These are phyloP conservation scores for Clinocottus analis DNA, from an alignment of 2,113 vertebrate species.

Conservation along the genomic window DNA sequence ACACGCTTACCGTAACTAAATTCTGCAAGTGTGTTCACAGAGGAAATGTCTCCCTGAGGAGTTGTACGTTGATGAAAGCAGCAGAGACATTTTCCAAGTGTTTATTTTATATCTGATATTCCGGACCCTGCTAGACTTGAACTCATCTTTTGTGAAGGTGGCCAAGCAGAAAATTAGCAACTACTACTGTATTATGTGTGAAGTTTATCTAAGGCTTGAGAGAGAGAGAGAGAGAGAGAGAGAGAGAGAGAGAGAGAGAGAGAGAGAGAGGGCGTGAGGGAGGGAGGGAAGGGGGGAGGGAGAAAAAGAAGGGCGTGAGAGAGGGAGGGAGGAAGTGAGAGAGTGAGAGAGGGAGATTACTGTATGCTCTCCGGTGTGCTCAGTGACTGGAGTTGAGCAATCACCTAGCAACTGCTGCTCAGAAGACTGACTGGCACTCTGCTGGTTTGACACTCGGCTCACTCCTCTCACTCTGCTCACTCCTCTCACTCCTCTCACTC, in stretches of 20 bases:
- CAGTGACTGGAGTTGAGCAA: constrained; percentile 73
- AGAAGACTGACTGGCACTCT: constrained; percentile 72
- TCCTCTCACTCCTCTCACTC: too few relatives aligned
- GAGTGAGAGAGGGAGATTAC: constrained; percentile 20
- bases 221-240: constrained; percentile 15
- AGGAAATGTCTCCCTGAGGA: background rate
- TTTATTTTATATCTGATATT: constrained; percentile 3
- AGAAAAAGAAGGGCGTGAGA: too few relatives aligned
- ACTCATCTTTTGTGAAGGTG: constrained; percentile 1
- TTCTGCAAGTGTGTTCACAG: background rate
- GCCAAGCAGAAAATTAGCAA: constrained; percentile 24
- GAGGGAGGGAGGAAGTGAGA: constrained; percentile 23
- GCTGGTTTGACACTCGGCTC: constrained; percentile 44
- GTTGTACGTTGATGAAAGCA: background rate
- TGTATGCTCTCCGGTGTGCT: constrained; percentile 49
- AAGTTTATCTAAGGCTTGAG: constrained; percentile 30
- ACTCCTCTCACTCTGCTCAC: too few relatives aligned
- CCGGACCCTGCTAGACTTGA: background rate
- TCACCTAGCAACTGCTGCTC: constrained; percentile 86
- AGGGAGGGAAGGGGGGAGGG: too few relatives aligned
- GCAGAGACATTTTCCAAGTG: background rate
- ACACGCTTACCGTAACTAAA: background rate
- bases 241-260: constrained; percentile 20
- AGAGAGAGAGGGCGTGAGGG: constrained; percentile 11
- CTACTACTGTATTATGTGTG: constrained; percentile 3